A percentile compares a stretch with the other conserved stretches of the same genome.
Conservation (phyloP, 2,113 vertebrate genomes). For the Trachemys scripta region DNA sequence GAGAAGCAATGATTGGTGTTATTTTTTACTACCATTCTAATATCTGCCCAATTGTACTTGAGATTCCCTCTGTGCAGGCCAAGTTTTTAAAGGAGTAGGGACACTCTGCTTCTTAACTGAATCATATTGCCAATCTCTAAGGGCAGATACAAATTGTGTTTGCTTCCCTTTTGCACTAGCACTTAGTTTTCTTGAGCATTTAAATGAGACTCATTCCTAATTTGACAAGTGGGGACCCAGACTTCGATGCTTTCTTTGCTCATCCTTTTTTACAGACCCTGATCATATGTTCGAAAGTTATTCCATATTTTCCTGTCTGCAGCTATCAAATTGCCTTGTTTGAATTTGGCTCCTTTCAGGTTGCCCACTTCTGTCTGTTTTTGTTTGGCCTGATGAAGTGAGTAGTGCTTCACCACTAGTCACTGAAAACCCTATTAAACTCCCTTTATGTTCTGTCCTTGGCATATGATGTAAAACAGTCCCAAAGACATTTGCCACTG, state of each 20-base stretch:
- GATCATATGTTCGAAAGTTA: background rate
- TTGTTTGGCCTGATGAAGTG: conserved; percentile 1
- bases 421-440: background rate
- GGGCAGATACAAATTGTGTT: background rate
- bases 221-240: background rate
- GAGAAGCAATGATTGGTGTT: background rate
- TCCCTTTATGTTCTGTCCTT: background rate
- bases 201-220: background rate
- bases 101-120: background rate
- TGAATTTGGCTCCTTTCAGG: background rate
- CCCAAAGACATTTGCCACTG: background rate
- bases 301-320: background rate
- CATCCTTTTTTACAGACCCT: background rate
- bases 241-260: background rate
- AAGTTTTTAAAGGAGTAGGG: background rate
- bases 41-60: background rate
- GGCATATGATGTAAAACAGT: background rate
- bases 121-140: background rate
- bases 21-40: background rate
- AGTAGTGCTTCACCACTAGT: background rate
- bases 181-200: background rate
- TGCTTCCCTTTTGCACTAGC: accelerated
- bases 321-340: background rate
- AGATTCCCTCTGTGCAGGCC: background rate
- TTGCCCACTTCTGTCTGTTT: background rate